Evolutionary conservation across 2,113 vertebrate species (phyloP), one percentile per base, ranked within the genome.

Genomic region (Aleadryas rufinucha): DNA sequence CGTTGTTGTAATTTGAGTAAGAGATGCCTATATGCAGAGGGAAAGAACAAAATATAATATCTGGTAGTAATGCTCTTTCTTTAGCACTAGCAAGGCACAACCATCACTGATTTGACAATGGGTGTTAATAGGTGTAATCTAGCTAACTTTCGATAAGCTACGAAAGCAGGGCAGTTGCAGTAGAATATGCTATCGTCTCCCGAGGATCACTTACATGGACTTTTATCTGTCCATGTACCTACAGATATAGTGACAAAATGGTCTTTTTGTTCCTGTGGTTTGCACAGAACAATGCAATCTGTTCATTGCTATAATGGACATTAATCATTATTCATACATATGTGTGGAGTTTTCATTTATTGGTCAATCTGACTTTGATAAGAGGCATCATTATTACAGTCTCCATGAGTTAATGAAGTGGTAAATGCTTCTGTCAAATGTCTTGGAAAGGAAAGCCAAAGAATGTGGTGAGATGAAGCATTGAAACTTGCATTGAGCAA

Each of bases 401-500:
- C 65, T 60, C 33, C 27, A 22, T 60, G 75, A 89, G 41, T 82
- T 96, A 93, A 89, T 97, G 89, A 95, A 95, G 69, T 89, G 63
- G 54, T 92, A 92, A 95, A 96, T 94, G 92, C 39, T 56, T 63
- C 27, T 83, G 37, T 86, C 72, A 64, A 41, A 1, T 31, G 16
- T 35, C 42, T 61, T 59, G 37, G 41, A 85, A 87, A 72, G 35
- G 30, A 79, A 52, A 64, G 63, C 16, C 65, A 63, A 33, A 47
- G n/a, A 60, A 20, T 8, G 3, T 39, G 37, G 44, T 22, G 31
- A 89, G n/a, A 39, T 86, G 49, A 83, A 88, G 63, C 47, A 76
- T 1, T 44, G 33, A 89, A 72, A 89, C 28, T 77, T 87, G 52
- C 30, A 53, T 7, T 93, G 19, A 79, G 17, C 9, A 89, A 63